Evolutionary conservation across 2,888 invertebrate species (phyloP).

Genomic region (Drosophila phalerata): DNA sequence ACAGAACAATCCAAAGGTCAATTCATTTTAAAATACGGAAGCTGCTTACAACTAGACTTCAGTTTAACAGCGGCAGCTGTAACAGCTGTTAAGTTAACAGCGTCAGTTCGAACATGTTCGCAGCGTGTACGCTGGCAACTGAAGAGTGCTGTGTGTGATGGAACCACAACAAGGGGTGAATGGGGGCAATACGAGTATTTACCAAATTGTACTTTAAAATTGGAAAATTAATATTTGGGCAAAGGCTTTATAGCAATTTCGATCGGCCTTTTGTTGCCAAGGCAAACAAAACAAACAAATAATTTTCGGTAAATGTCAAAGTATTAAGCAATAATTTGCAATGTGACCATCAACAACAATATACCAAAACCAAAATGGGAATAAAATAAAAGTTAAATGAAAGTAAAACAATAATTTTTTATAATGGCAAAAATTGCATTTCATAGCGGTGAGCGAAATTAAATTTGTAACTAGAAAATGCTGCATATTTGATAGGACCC

Average conservation of each 20-base stretch:
- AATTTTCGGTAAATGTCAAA: constrained; percentile 40
- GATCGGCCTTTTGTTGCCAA: constrained; percentile 21
- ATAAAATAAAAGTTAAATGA: neutral
- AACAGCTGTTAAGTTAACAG: constrained; percentile 50
- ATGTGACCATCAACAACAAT: constrained; percentile 3
- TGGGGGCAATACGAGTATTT: constrained; percentile 6
- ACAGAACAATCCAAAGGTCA: too few species aligned
- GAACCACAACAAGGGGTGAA: neutral
- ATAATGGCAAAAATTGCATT: constrained; percentile 57
- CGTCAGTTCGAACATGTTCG: constrained; percentile 39
- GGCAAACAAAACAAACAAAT: constrained; percentile 38
- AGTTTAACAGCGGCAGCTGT: constrained; percentile 2
- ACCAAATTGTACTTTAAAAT: constrained; percentile 32
- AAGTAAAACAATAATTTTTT: constrained; percentile 6
- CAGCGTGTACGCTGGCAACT: constrained; percentile 25
- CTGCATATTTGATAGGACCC: constrained; percentile 69
- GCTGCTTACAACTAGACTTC: neutral
- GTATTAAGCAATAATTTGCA: constrained; percentile 43
- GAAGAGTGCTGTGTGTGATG: neutral
- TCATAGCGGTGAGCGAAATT: constrained; percentile 53
- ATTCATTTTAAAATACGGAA: neutral
- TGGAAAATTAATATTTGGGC: constrained; percentile 31
- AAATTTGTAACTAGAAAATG: constrained; percentile 78
- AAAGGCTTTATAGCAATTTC: constrained; percentile 23
- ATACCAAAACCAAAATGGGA: neutral